Evolutionary conservation across 2,797 vertebrate genomes (phyloP), one percentile per base, ranked within the genome.

Genomic region (Peromyscus melanophrys): DNA sequence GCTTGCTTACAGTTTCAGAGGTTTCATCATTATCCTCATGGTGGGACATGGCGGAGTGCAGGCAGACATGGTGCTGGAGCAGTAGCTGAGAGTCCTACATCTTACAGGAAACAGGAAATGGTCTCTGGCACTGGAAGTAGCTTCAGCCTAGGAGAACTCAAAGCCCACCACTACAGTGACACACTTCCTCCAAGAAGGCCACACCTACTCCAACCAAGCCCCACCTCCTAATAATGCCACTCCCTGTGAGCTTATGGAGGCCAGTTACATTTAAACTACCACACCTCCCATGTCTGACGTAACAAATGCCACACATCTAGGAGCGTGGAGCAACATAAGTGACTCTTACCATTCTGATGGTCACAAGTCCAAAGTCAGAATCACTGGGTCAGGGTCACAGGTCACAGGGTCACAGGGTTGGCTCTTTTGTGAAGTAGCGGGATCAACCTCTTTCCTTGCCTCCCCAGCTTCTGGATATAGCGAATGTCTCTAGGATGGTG

Each of bases 311-410:
- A 13, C 13, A 13, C 21, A 27, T 27, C 8, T 3, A 27, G 19
- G 0, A 11, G 29, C 65, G 93, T 37, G 25, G 11, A 89, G 27
- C 37, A 27, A 14, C 23, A 16, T 8, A 57, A 34, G 10, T 52
- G 23, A 34, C 46, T 10, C 63, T 25, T 7, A 34, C 4, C 4
- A 16, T 29, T 61, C 88, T 31, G 25, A 31, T 63, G 23, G 40
- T 69, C 57, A 23, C 46, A 59, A 16, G 52, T 17, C 19, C 19
- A 23, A 63, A 10, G 17, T 37, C 43, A 3, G 75, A 0, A 0
- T 57, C 40, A 4, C 57, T 0, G 4, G 71, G 17, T 55, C 9
- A 4, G 16, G 9, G 43, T 52, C 43, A 2, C 0, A 3, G 12
- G 34, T 52, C n/a, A 2, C 1, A 2, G 81, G 5, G 29, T 40